Evolutionary conservation across 2,888 invertebrate genomes (phyloP).

Genomic region (Chalcis sispes): DNA sequence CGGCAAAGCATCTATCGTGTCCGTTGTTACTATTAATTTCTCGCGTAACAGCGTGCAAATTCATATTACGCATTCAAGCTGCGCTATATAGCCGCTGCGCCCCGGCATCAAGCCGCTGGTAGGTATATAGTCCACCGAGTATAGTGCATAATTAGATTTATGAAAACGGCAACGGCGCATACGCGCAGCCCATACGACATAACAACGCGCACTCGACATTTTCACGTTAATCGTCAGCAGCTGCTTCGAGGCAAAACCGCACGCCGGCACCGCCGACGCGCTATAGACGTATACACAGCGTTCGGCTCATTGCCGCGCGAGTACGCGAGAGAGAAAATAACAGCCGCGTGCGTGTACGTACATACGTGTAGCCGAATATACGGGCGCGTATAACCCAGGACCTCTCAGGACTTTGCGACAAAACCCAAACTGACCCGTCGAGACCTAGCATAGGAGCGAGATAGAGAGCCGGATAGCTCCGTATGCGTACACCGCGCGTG

Average conservation of each 20-base stretch:
- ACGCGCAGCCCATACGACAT: not conserved
- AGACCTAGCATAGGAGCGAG: too few species aligned
- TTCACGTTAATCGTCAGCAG: slow-evolving; percentile 35
- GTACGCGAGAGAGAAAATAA: slow-evolving; percentile 12
- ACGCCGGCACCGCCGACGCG: not conserved
- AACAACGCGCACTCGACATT: not conserved
- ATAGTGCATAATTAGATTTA: slow-evolving; percentile 39
- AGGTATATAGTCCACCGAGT: too few species aligned
- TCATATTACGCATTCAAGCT: too few species aligned
- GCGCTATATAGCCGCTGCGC: too few species aligned
- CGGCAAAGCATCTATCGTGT: too few species aligned
- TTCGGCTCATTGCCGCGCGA: too few species aligned
- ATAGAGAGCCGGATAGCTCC: slow-evolving; percentile 10
- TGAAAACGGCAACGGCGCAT: slow-evolving; percentile 29
- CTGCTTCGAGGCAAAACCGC: slow-evolving; percentile 20
- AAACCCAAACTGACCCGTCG: slow-evolving; percentile 22
- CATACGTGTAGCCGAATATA: slow-evolving; percentile 13
- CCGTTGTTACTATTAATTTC: too few species aligned
- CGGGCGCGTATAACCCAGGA: not conserved
- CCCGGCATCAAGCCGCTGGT: too few species aligned
- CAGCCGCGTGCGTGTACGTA: not conserved
- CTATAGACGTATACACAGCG: too few species aligned
- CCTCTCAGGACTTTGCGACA: slow-evolving; percentile 38
- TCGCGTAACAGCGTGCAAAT: too few species aligned
- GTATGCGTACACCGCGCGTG: too few species aligned